phyloP scores from a whole-genome alignment of 2,797 vertebrate genomes.

The Geotrypetes seraphini region DNA sequence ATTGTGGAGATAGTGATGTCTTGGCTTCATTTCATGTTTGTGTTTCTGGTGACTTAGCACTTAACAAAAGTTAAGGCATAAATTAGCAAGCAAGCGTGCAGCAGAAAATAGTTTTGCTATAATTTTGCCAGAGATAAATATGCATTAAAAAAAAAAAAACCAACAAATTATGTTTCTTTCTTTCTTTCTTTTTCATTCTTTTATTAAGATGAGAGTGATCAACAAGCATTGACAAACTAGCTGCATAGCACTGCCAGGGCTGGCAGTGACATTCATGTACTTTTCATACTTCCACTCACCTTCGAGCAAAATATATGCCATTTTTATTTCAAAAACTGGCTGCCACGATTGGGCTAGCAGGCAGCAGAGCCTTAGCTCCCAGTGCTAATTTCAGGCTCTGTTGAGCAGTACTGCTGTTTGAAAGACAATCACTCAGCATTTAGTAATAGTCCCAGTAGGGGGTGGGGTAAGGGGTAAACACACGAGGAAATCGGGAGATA shows the following conservation, averaged over 20 bases:
- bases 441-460: slow-evolving; percentile 5
- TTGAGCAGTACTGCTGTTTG: slow-evolving; percentile 27
- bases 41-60: no score
- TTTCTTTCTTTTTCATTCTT: slow-evolving; percentile 22
- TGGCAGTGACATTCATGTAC: slow-evolving; percentile 32
- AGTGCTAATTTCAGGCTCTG: slow-evolving; percentile 50
- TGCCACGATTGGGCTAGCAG: slow-evolving; percentile 18
- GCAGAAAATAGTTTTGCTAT: not conserved
- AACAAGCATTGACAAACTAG: slow-evolving; percentile 40
- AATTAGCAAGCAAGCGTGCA: no score
- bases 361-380: slow-evolving; percentile 24
- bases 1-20: no score
- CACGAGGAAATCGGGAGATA: slow-evolving; percentile 11
- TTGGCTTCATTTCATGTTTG: no score
- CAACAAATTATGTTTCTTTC: no score
- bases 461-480: not conserved
- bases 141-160: slow-evolving; percentile 22
- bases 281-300: slow-evolving; percentile 48
- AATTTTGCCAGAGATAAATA: slow-evolving; percentile 6
- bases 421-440: slow-evolving; percentile 14
- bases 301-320: slow-evolving; percentile 33
- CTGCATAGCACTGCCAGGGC: slow-evolving; percentile 27
- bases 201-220: slow-evolving; percentile 23
- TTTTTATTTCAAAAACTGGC: slow-evolving; percentile 42
- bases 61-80: no score